Base-by-base conservation (phyloP, 1,140 invertebrate species). In the Drosophila busckii region DNA sequence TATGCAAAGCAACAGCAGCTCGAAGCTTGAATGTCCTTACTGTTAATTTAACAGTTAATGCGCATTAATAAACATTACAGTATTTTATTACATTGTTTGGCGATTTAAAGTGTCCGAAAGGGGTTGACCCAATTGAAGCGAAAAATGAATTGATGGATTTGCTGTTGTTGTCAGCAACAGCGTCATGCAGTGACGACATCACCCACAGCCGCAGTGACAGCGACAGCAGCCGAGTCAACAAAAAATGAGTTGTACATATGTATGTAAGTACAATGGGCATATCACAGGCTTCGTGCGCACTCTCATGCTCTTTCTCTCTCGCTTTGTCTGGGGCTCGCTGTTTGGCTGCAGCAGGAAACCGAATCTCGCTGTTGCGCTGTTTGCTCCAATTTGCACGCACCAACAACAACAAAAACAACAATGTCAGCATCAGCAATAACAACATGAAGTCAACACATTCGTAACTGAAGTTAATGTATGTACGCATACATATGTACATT, bases 211-310 rank as follows among this genome's bases (percentile, higher is more conserved):
- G 8, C 19, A 26, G 15, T 15, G 23, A 10, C 13, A 48, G 31
- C 23, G 16, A 20, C 29, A 22, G 15, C 34, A 38, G 34, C 26
- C 17, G 34, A 56, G 23, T 10, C 53, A 73, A 64, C 63, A 78
- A 67, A 46, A 63, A 70, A 76, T 66, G 25, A 70, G 71, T 67
- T 76, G 71, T 75, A 64, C n/a, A n/a, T n/a, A n/a, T n/a, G n/a
- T n/a, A n/a, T n/a, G n/a, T n/a, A n/a, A n/a, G 65, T 52, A 59
- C 41, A 64, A 48, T 46, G 35, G 32, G 42, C 29, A 42, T 60
- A 29, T 40, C 45, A n/a, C 7, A 16, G 38, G 15, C 7, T 34
- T 12, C 13, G 15, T 8, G n/a, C 8, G 6, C 15, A 16, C 19
- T 8, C 45, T 32, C 38, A 26, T 32, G 46, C 37, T 28, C 29